phyloP scores from a whole-genome alignment of 2,888 invertebrate species.

The Mechanitis messenoides region DNA sequence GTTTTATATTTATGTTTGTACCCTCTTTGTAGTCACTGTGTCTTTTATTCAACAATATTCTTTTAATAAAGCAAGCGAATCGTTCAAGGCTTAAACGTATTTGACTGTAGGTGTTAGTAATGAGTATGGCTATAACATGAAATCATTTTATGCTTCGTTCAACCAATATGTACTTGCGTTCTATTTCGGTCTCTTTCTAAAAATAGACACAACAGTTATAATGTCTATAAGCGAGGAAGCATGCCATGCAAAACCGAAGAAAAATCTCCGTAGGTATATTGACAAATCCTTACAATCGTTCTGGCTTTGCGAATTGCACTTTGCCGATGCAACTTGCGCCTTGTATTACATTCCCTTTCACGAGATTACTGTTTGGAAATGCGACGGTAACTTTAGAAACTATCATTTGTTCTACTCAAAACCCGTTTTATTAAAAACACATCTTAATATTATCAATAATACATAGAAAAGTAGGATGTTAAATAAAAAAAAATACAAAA shows the following conservation, averaged over 20 bases:
- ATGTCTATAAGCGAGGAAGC: slow-evolving; percentile 38
- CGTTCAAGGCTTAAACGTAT: no score
- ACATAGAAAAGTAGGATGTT: no score
- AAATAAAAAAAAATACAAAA: no score
- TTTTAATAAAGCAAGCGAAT: no score
- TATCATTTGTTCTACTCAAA: slow-evolving; percentile 32
- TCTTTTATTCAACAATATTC: no score
- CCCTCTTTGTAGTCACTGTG: slow-evolving; percentile 11
- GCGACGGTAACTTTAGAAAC: slow-evolving; percentile 8
- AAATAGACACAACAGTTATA: slow-evolving; percentile 22
- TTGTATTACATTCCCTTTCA: slow-evolving; percentile 56
- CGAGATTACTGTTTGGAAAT: slow-evolving; percentile 36
- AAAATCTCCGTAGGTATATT: slow-evolving; percentile 54
- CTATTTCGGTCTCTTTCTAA: neutral
- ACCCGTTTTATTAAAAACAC: slow-evolving; percentile 9
- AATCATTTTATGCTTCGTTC: no score
- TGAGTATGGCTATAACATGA: no score
- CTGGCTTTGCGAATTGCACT: slow-evolving; percentile 60
- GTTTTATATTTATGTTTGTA: slow-evolving; percentile 30
- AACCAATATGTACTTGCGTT: no score
- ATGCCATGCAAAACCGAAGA: slow-evolving; percentile 38
- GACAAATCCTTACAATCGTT: slow-evolving; percentile 68
- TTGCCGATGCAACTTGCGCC: slow-evolving; percentile 51
- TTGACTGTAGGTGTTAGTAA: no score
- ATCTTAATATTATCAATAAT: neutral